Conservation (phyloP, 23 tunicate genomes). For the Oikopleura vanhoeffeni region DNA sequence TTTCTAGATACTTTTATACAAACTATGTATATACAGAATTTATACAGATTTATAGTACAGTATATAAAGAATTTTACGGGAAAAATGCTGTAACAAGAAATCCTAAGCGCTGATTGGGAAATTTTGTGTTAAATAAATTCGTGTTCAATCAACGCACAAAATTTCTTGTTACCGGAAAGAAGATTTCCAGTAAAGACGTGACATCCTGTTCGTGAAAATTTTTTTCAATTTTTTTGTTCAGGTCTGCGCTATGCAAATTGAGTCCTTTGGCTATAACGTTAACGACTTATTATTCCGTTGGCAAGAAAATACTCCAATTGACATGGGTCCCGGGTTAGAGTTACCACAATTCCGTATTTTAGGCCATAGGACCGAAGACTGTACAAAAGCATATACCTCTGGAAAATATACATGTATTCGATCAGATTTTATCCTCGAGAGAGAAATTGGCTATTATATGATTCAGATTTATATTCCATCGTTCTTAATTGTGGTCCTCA, state of each 20-base stretch:
- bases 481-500: not conserved
- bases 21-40: no score
- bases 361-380: not conserved
- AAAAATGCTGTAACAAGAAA: no score
- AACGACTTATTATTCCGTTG: not conserved
- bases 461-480: not conserved
- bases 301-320: not conserved
- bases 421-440: not conserved
- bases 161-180: no score
- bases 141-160: no score
- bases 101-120: no score
- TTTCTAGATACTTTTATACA: no score
- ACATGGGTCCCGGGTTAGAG: not conserved
- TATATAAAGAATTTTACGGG: no score
- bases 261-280: not conserved
- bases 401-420: not conserved
- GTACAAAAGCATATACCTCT: not conserved
- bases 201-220: no score
- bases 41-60: no score
- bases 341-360: not conserved
- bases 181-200: no score
- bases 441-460: not conserved
- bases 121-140: no score
- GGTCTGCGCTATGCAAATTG: not conserved
- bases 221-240: no score